Percentiles rank a stretch among this genome's conserved stretches.
phyloP scores from a whole-genome alignment of 2,113 vertebrate genomes.

The Lagopus muta region DNA sequence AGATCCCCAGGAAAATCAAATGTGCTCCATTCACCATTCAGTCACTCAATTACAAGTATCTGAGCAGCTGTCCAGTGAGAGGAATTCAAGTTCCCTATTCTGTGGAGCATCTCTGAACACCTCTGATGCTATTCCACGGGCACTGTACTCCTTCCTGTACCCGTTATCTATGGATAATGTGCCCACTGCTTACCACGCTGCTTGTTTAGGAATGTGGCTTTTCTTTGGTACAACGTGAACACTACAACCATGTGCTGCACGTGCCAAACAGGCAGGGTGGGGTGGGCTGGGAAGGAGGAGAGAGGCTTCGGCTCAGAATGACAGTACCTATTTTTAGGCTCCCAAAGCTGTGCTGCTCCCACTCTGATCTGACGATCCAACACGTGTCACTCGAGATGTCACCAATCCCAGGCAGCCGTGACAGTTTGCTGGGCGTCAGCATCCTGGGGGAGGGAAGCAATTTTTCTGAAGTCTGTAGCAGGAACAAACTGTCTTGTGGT shows the following conservation, averaged over 20 bases:
- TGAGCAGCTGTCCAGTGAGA: constrained; percentile 15
- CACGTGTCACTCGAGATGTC: constrained; percentile 34
- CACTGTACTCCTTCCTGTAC: not conserved
- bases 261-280: constrained; percentile 56
- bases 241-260: not conserved
- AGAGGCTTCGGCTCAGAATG: constrained; percentile 53
- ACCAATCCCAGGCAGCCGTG: not conserved
- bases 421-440: constrained; percentile 22
- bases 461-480: not conserved
- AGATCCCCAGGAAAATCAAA: not conserved
- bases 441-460: not conserved
- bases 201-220: constrained; percentile 40
- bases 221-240: constrained; percentile 23
- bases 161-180: not conserved
- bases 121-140: not conserved
- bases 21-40: not conserved
- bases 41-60: not conserved
- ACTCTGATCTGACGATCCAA: constrained; percentile 44
- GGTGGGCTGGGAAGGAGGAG: constrained; percentile 35
- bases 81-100: not conserved
- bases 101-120: not conserved
- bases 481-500: not conserved
- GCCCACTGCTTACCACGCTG: not conserved
- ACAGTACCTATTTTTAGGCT: constrained; percentile 71
- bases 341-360: not conserved